A percentile compares a stretch with the other conserved stretches of the same genome.
Evolutionary conservation across 2,797 vertebrate species (phyloP).

Genomic region (Lutjanus campechanus): DNA sequence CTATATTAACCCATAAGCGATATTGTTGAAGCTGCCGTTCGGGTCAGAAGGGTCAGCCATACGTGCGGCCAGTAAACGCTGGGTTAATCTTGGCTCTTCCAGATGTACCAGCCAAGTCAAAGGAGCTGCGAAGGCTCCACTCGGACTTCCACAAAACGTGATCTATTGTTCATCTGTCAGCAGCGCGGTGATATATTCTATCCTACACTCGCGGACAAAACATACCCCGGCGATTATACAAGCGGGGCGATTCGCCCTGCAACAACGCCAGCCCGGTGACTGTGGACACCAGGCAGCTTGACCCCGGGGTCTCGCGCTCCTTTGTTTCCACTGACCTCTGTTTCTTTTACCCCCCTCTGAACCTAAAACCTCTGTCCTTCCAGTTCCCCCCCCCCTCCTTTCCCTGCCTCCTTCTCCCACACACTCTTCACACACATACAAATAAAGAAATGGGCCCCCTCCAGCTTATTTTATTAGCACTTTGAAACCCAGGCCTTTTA

Average conservation of each 20-base stretch:
- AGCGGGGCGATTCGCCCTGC: constrained; percentile 70
- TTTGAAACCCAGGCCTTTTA: constrained; percentile 82
- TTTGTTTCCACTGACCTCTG: constrained; percentile 86
- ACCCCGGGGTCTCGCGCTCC: constrained; percentile 81
- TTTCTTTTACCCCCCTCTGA: constrained; percentile 83
- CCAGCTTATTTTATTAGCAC: constrained; percentile 86
- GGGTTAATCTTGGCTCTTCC: constrained; percentile 79
- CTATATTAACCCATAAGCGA: constrained; percentile 60
- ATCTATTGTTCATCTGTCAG: constrained; percentile 87
- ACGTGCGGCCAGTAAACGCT: constrained; percentile 59
- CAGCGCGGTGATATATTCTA: constrained; percentile 83
- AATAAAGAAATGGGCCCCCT: constrained; percentile 81
- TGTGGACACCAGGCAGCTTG: constrained; percentile 86
- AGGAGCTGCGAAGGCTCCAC: constrained; percentile 65
- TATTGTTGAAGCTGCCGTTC: constrained; percentile 55
- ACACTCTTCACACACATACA: constrained; percentile 76
- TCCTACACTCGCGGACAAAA: constrained; percentile 83
- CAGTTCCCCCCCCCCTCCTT: constrained; percentile 38
- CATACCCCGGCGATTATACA: constrained; percentile 81
- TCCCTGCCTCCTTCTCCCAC: constrained; percentile 60
- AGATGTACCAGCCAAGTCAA: constrained; percentile 75
- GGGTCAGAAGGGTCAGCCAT: constrained; percentile 70
- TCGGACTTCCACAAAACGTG: constrained; percentile 79
- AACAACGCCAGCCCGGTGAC: constrained; percentile 74
- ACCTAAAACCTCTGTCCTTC: constrained; percentile 77